These are phyloP conservation scores for Agriopis marginaria DNA, from an alignment of 2,888 invertebrate species.

Conservation along the genomic window DNA sequence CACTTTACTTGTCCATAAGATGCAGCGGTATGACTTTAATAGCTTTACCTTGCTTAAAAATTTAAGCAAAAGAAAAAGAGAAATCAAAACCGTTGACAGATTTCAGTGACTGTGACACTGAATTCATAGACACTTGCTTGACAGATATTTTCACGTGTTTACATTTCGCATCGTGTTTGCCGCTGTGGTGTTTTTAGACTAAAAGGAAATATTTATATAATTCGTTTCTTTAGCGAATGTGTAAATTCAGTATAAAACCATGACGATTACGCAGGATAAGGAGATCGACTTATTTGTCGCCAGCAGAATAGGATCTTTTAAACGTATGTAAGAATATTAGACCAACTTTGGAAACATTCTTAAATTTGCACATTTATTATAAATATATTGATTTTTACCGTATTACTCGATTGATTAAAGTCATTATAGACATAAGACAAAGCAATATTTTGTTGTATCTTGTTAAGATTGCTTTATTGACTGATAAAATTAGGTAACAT, in stretches of 20 bases:
- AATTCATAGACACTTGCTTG: too few relatives aligned
- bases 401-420: background rate
- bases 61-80: too few relatives aligned
- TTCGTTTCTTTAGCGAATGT: background rate
- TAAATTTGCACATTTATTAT: background rate
- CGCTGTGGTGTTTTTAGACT: background rate
- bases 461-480: background rate
- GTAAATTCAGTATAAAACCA: conserved; percentile 29
- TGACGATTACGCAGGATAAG: conserved; percentile 64
- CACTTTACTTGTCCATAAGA: too few relatives aligned
- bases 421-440: background rate
- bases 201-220: background rate
- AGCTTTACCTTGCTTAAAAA: too few relatives aligned
- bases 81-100: background rate
- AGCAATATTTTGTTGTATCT: background rate
- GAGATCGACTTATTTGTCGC: conserved; percentile 84
- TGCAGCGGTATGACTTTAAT: too few relatives aligned
- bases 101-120: too few relatives aligned
- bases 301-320: conserved; percentile 84
- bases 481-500: background rate
- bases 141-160: conserved; percentile 11
- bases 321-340: conserved; percentile 75
- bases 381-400: background rate
- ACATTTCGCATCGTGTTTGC: background rate
- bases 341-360: background rate